Evolutionary conservation across 2,797 vertebrate genomes (phyloP), one percentile per base, ranked within the genome.

Genomic region (Enteromius afrohamiltoni): DNA sequence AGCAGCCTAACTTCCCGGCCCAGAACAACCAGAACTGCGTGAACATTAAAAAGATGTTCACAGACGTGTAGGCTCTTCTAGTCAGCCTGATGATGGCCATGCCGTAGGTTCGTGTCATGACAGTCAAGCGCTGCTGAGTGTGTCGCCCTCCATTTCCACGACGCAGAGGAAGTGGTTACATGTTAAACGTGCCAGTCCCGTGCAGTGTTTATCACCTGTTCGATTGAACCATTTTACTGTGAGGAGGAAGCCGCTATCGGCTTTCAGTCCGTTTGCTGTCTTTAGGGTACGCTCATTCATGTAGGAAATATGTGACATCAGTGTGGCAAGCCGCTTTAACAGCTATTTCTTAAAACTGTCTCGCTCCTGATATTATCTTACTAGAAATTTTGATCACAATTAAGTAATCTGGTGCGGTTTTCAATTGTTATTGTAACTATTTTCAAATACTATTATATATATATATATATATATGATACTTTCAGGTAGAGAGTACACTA

Each of bases 21-120:
- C n/a, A 58, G n/a, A 58, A 95, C 95, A 97, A 97, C 93, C 96
- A 97, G 90, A 98, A 98, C 89, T 98, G 97, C 88, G 95, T 98
- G 80, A 96, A 95, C 86, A 95, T 97, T 91, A 97, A 97, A 93
- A 98, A 98, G 93, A 96, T 98, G 86, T 99, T 98, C 91, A 99
- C 97, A 1, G 97, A 98, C 83, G 97, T 99, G 89, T 99, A 97
- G 90, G 60, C 75, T 17, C 51, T 71, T 23, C n/a, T 17, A 37
- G 47, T n/a, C 16, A 6, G 40, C 51, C 65, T 73, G 83, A 77
- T 79, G 73, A 81, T 79, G 83, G 77, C 77, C 51, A 75, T 77
- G 74, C 77, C 45, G 42, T 75, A 81, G 86, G 73, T 76, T 23
- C 47, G 86, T 60, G 45, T 69, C 87, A 79, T 87, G 87, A 77